These are phyloP conservation scores for Mormyrus hasselquistii DNA, from an alignment of 2,797 vertebrate genomes.

Conservation along the genomic window DNA sequence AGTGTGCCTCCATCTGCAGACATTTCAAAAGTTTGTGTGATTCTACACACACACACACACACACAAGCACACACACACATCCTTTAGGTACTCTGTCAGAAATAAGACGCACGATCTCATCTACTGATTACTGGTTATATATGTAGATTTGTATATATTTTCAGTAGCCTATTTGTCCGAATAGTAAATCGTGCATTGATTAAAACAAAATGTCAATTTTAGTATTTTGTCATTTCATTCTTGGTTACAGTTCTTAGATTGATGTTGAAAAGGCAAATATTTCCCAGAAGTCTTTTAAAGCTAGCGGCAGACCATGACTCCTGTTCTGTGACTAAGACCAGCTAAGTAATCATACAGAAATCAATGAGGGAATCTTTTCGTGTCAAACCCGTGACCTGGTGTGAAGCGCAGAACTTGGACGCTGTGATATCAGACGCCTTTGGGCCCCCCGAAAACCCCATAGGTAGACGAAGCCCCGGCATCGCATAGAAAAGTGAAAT, in stretches of 20 bases:
- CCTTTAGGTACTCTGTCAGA: background rate
- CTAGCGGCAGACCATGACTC: background rate
- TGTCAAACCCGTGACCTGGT: background rate
- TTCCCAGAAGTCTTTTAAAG: background rate
- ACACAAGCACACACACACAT: background rate
- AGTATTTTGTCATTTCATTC: background rate
- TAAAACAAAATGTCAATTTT: background rate
- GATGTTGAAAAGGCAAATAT: background rate
- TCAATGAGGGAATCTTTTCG: background rate
- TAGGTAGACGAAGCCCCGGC: background rate
- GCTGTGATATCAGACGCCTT: background rate
- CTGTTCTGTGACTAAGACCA: background rate
- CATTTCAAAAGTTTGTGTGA: background rate
- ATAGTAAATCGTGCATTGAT: background rate
- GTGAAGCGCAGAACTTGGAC: background rate
- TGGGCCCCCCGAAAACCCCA: background rate
- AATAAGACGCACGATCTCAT: background rate
- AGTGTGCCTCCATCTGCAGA: background rate
- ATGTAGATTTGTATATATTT: background rate
- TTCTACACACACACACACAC: background rate
- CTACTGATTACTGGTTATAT: background rate
- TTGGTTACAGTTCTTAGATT: background rate
- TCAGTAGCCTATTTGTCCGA: background rate
- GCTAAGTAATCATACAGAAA: background rate
- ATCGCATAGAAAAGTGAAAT: background rate